phyloP scores from a whole-genome alignment of 2,888 invertebrate genomes.

The Pristionchus japonicus region DNA sequence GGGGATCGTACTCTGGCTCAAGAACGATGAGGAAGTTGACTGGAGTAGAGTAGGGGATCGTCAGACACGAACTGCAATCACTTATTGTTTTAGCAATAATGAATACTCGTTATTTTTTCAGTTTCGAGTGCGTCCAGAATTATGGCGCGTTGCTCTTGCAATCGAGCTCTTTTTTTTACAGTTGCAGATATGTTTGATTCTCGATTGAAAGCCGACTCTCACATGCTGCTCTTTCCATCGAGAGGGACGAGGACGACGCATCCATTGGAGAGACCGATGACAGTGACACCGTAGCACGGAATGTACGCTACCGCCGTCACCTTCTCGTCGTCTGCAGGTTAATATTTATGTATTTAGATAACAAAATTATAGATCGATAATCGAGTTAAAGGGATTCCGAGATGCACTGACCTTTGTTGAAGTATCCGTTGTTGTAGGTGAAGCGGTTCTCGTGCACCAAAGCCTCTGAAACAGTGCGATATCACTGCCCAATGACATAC shows the following conservation, averaged over 20 bases:
- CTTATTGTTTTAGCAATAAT: too few relatives aligned
- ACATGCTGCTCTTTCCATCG: conserved; percentile 37
- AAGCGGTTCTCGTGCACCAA: not conserved
- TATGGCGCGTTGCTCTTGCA: too few relatives aligned
- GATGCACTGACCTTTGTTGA: not conserved
- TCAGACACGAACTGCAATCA: not conserved
- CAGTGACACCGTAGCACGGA: not conserved
- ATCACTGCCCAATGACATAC: too few relatives aligned
- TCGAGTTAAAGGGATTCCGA: too few relatives aligned
- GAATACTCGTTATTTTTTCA: too few relatives aligned
- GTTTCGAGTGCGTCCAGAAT: too few relatives aligned
- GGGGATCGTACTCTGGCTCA: conserved; percentile 23
- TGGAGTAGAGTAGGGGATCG: not conserved
- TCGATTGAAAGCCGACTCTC: not conserved
- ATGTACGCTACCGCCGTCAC: conserved; percentile 26
- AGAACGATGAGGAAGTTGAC: not conserved
- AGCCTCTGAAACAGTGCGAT: not conserved
- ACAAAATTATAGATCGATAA: not conserved
- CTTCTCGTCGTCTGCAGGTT: not conserved
- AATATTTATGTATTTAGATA: not conserved
- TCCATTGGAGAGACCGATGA: conserved; percentile 20
- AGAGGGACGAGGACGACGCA: conserved; percentile 9
- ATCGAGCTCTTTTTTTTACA: too few relatives aligned
- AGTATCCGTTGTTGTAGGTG: not conserved
- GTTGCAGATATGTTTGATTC: not conserved